Conservation (phyloP, 2,888 invertebrate genomes). For the Gymnocheta viridis region DNA sequence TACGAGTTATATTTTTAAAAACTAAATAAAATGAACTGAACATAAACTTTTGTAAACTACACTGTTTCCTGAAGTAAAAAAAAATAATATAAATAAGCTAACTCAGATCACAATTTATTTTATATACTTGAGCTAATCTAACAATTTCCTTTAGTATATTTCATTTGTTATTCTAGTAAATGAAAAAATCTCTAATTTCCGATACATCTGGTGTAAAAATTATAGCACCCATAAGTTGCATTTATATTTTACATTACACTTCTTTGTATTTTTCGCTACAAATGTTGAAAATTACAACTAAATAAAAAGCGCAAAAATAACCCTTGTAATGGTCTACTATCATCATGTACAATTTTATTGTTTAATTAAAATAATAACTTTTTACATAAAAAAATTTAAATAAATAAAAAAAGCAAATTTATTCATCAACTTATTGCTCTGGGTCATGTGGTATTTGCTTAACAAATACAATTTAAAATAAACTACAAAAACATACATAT, state of each 20-base stretch:
- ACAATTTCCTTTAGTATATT: background rate
- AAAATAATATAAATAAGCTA: background rate
- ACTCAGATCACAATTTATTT: background rate
- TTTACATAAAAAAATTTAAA: conserved; percentile 19
- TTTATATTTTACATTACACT: background rate
- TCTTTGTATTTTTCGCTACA: background rate
- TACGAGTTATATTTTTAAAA: background rate
- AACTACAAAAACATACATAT: conserved; percentile 14
- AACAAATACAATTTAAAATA: conserved; percentile 41
- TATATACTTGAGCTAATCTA: no score
- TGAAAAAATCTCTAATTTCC: background rate
- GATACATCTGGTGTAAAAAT: background rate
- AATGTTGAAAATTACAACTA: conserved; percentile 15
- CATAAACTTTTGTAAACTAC: conserved; percentile 32
- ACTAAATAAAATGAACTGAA: conserved; percentile 17
- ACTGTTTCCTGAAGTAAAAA: conserved; percentile 23
- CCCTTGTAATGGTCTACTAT: conserved; percentile 10
- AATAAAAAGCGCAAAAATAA: conserved; percentile 19
- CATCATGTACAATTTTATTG: conserved; percentile 45
- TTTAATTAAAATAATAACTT: conserved; percentile 49
- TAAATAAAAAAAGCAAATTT: conserved; percentile 4
- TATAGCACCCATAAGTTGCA: background rate
- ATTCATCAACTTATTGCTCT: conserved; percentile 30
- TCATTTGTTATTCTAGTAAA: background rate
- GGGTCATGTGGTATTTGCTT: conserved; percentile 48